Evolutionary conservation across 1,140 invertebrate genomes (phyloP).

Genomic region (Orchestia grillus): DNA sequence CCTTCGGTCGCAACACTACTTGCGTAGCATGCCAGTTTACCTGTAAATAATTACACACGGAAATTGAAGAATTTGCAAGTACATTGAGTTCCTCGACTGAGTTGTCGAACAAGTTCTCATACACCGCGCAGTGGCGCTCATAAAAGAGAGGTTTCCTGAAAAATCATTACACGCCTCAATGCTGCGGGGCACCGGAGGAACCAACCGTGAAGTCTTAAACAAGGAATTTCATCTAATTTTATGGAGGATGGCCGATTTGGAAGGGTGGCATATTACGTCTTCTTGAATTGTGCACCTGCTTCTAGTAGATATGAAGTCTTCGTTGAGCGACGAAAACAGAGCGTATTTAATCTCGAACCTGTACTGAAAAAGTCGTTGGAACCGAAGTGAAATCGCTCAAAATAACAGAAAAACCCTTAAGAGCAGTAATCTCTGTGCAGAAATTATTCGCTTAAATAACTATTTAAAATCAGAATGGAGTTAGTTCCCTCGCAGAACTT

Average conservation of each 20-base stretch:
- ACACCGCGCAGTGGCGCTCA: not conserved
- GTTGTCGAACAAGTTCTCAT: not conserved
- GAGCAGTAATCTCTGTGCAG: too few species aligned
- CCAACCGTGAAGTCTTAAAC: not conserved
- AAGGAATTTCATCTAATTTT: not conserved
- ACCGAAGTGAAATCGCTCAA: not conserved
- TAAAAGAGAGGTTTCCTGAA: not conserved
- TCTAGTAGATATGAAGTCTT: not conserved
- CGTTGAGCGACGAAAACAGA: not conserved
- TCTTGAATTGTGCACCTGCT: not conserved
- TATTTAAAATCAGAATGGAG: too few species aligned
- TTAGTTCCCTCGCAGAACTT: too few species aligned
- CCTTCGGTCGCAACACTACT: too few species aligned
- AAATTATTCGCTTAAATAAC: too few species aligned
- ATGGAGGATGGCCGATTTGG: not conserved
- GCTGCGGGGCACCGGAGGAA: not conserved
- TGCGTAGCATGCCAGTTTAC: too few species aligned
- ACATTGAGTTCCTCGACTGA: not conserved
- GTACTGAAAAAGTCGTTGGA: not conserved
- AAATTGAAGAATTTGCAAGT: not conserved
- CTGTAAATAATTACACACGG: too few species aligned
- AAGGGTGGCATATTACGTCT: not conserved
- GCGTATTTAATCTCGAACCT: not conserved
- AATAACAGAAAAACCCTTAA: not conserved
- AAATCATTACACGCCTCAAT: not conserved